Evolutionary conservation across 2,888 invertebrate species (phyloP).

Genomic region (Temnothorax unifasciatus): DNA sequence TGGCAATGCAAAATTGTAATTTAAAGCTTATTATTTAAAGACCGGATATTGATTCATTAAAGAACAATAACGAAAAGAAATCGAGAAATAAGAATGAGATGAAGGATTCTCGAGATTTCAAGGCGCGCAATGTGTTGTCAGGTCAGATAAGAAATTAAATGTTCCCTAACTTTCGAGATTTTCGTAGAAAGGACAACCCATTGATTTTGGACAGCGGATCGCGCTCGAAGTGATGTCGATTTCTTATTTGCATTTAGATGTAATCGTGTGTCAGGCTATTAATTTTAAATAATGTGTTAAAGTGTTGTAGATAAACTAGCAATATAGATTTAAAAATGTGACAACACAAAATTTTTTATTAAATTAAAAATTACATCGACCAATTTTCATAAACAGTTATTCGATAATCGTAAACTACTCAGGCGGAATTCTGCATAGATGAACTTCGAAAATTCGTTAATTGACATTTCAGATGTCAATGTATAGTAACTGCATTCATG

Average conservation of each 20-base stretch:
- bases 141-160: constrained; percentile 62
- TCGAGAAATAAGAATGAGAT: background rate
- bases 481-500: background rate
- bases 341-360: background rate
- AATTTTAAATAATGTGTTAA: background rate
- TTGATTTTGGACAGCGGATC: background rate
- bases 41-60: too few relatives aligned
- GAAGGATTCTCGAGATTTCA: constrained; percentile 1
- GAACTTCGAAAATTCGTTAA: constrained; percentile 2
- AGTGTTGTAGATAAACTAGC: background rate
- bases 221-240: constrained; percentile 67
- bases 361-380: background rate
- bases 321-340: background rate
- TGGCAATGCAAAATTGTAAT: too few relatives aligned
- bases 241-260: constrained; percentile 79
- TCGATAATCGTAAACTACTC: background rate
- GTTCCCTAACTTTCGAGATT: constrained; percentile 69
- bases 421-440: background rate
- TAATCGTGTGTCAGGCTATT: constrained; percentile 69
- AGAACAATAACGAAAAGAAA: background rate
- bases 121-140: constrained; percentile 36
- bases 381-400: background rate
- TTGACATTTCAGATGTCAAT: background rate
- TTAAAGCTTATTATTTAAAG: too few relatives aligned
- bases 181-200: constrained; percentile 56